A percentile compares a stretch with the other conserved stretches of the same genome.
phyloP scores from a whole-genome alignment of 2,113 vertebrate species.

The Pogona vitticeps region DNA sequence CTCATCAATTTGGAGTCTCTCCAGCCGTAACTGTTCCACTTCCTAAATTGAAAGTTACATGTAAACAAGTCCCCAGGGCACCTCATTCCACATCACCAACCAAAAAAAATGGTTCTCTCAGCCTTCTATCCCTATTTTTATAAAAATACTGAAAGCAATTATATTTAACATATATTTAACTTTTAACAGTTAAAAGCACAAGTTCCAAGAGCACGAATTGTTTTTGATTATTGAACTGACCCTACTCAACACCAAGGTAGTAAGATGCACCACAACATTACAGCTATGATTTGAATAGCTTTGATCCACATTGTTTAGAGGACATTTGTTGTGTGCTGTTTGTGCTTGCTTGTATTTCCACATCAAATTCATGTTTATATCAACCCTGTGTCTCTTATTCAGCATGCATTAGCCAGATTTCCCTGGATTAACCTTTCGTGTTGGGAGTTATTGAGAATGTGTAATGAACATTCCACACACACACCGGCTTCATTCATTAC shows the following conservation, averaged over 20 bases:
- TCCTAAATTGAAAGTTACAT: constrained; percentile 77
- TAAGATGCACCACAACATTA: not conserved
- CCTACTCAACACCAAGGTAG: not conserved
- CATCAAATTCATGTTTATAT: not conserved
- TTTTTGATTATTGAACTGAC: not conserved
- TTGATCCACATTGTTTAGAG: not conserved
- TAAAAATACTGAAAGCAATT: not conserved
- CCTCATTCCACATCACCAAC: not conserved
- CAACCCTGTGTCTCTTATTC: not conserved
- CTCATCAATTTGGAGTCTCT: constrained; percentile 96
- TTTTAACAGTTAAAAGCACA: not conserved
- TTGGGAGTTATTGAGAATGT: too few species aligned
- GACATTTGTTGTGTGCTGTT: not conserved
- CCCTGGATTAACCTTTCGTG: too few species aligned
- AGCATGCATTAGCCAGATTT: not conserved
- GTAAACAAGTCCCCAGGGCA: not conserved
- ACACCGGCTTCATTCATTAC: not conserved
- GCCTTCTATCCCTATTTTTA: too few species aligned
- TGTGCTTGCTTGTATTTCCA: not conserved
- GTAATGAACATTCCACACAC: too few species aligned
- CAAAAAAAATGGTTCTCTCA: too few species aligned
- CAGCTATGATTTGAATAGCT: not conserved
- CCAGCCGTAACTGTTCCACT: constrained; percentile 96
- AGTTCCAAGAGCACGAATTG: not conserved
- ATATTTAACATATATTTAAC: not conserved